Percentiles rank a stretch among this genome's conserved stretches.
Evolutionary conservation across 2,113 vertebrate genomes (phyloP).

Genomic region (Pollimyrus isidori): DNA sequence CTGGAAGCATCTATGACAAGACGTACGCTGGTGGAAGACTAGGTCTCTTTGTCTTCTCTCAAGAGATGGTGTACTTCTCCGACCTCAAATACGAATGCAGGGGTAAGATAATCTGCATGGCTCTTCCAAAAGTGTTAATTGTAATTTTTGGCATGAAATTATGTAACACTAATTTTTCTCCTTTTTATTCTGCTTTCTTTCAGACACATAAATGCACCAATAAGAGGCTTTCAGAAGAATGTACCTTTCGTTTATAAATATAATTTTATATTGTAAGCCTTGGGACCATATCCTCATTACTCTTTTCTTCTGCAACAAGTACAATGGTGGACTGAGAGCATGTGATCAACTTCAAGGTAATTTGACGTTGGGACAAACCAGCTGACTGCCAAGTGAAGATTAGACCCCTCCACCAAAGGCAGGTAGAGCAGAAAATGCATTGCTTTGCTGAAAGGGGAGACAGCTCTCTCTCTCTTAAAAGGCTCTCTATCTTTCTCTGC

Average conservation of each 20-base stretch:
- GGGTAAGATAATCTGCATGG: conserved; percentile 65
- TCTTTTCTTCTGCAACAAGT: conserved; percentile 59
- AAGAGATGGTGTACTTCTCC: conserved; percentile 99
- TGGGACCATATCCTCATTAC: conserved; percentile 64
- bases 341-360: conserved; percentile 59
- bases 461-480: conserved; percentile 35
- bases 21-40: conserved; percentile 91
- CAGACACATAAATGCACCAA: conserved; percentile 77
- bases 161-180: conserved; percentile 5
- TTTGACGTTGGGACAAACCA: conserved; percentile 50
- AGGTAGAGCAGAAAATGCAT: conserved; percentile 38
- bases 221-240: conserved; percentile 62
- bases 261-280: conserved; percentile 44
- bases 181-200: conserved; percentile 33
- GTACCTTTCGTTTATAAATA: conserved; percentile 74
- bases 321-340: conserved; percentile 66
- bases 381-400: conserved; percentile 46
- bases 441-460: conserved; percentile 45
- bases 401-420: conserved; percentile 48
- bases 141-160: background rate
- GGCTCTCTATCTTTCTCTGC: conserved; percentile 48
- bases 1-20: conserved; percentile 89
- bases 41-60: conserved; percentile 95
- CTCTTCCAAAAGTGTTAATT: background rate
- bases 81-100: conserved; percentile 97